These are phyloP conservation scores for Chrysotoxum bicinctum DNA, from an alignment of 2,888 invertebrate species.

Conservation along the genomic window DNA sequence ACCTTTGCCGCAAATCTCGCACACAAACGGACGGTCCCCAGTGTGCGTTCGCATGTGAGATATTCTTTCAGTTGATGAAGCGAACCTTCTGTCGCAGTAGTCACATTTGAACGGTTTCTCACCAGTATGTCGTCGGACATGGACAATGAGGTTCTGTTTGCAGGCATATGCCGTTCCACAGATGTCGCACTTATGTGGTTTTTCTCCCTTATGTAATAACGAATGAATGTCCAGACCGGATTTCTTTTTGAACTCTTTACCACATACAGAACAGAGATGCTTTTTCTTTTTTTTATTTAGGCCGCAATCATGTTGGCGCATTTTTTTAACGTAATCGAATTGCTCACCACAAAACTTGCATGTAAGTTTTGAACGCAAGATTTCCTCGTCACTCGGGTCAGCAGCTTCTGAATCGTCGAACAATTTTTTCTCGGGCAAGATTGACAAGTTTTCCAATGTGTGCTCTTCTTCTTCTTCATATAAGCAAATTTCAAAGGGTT, in stretches of 20 bases:
- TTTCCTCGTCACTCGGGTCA: slow-evolving; percentile 47
- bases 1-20: slow-evolving; percentile 69
- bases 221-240: slow-evolving; percentile 61
- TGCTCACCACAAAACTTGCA: slow-evolving; percentile 61
- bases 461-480: neutral
- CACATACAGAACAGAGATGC: slow-evolving; percentile 56
- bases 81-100: slow-evolving; percentile 61
- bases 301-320: slow-evolving; percentile 52
- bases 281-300: slow-evolving; percentile 27
- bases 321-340: slow-evolving; percentile 52
- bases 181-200: slow-evolving; percentile 66
- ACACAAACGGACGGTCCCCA: slow-evolving; percentile 64
- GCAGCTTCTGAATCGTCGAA: neutral
- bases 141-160: slow-evolving; percentile 67
- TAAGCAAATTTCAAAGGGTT: neutral
- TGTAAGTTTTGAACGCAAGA: slow-evolving; percentile 35
- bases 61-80: slow-evolving; percentile 61
- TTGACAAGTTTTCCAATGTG: neutral
- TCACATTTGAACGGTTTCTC: slow-evolving; percentile 70
- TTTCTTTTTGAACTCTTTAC: slow-evolving; percentile 68
- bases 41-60: slow-evolving; percentile 67
- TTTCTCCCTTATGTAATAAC: slow-evolving; percentile 63
- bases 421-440: neutral
- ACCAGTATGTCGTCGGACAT: slow-evolving; percentile 66
- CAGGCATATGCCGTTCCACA: slow-evolving; percentile 64